Evolutionary conservation across 1,140 invertebrate genomes (phyloP).

Genomic region (Danaus plexippus): DNA sequence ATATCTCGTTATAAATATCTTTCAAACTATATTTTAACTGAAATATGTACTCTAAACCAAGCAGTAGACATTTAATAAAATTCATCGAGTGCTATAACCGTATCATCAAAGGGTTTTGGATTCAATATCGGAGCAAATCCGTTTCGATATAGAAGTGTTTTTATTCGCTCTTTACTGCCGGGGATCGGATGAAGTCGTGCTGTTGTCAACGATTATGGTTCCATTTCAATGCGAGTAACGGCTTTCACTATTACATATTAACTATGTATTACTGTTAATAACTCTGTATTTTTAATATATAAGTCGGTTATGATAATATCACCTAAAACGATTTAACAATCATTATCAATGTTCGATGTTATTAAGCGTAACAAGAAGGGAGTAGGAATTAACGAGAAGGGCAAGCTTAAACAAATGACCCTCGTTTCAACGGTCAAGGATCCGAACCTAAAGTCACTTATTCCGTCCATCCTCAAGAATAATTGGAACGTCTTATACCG

Average conservation of each 20-base stretch:
- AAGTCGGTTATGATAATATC: too few relatives aligned
- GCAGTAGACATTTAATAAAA: constrained; percentile 27
- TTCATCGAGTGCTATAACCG: constrained; percentile 37
- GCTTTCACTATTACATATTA: background rate
- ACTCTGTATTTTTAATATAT: too few relatives aligned
- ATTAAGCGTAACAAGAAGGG: background rate
- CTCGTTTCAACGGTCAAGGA: constrained; percentile 38
- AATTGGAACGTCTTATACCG: constrained; percentile 29
- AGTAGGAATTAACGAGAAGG: constrained; percentile 26
- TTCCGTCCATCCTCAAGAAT: constrained; percentile 33
- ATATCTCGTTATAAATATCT: too few relatives aligned
- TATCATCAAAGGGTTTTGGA: constrained; percentile 43
- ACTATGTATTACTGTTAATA: too few relatives aligned
- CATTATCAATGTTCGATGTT: too few relatives aligned
- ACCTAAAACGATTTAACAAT: too few relatives aligned
- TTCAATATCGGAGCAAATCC: constrained; percentile 48
- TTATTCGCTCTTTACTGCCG: constrained; percentile 41
- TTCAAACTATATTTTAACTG: too few relatives aligned
- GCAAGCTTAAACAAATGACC: constrained; percentile 31
- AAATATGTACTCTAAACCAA: too few relatives aligned
- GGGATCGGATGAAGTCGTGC: constrained; percentile 30
- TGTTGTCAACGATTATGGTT: constrained; percentile 37
- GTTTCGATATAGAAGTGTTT: constrained; percentile 40
- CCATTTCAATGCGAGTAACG: constrained; percentile 48
- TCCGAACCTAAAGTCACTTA: constrained; percentile 35